These are phyloP conservation scores for Camponotus floridanus DNA, from an alignment of 1,140 invertebrate species.

Conservation along the genomic window DNA sequence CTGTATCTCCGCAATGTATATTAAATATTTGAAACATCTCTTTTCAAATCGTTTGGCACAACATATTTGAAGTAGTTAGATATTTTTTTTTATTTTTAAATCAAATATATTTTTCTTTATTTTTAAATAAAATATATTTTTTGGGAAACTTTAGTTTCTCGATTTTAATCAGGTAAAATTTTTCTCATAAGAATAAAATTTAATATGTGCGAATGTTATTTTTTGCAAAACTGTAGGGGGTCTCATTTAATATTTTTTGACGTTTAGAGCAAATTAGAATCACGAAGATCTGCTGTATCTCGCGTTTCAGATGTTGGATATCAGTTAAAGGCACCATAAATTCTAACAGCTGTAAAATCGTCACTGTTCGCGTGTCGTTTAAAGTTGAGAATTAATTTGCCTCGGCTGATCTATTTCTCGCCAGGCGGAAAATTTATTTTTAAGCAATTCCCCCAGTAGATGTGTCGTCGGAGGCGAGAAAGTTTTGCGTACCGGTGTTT, in stretches of 20 bases:
- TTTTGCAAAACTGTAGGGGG: too few species aligned
- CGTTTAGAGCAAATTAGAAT: neutral
- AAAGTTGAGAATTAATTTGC: slow-evolving; percentile 26
- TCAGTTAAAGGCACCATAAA: neutral
- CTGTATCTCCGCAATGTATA: neutral
- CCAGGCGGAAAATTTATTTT: slow-evolving; percentile 40
- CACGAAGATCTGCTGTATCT: neutral
- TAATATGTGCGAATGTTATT: neutral
- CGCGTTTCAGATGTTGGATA: neutral
- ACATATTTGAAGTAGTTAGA: neutral
- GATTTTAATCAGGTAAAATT: neutral
- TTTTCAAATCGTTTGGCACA: neutral
- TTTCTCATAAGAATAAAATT: slow-evolving; percentile 1
- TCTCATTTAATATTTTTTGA: slow-evolving; percentile 16
- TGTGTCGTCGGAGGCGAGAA: slow-evolving; percentile 8
- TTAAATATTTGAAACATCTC: neutral
- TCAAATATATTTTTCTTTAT: neutral
- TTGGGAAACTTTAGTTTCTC: too few species aligned
- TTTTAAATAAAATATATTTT: too few species aligned
- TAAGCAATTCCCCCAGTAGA: neutral
- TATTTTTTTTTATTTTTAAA: neutral
- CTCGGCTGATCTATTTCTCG: slow-evolving; percentile 24
- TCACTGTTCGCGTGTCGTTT: slow-evolving; percentile 3
- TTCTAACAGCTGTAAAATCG: neutral
- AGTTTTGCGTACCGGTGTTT: slow-evolving; percentile 26